Evolutionary conservation across 2,113 vertebrate species (phyloP).

Genomic region (Taurulus bubalis): DNA sequence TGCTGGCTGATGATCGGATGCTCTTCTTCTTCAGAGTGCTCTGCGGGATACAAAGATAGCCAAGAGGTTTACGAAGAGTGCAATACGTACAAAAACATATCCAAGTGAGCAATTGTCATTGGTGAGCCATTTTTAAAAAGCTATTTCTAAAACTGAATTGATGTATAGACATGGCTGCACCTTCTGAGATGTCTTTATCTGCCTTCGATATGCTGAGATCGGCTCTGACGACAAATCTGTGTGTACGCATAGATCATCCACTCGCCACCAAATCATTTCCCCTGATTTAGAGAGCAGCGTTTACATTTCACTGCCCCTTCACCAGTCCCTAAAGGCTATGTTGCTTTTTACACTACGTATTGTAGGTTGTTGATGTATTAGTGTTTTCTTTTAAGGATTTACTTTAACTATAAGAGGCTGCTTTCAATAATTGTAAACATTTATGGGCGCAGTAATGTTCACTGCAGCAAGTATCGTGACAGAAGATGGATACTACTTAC

Average conservation of each 20-base stretch:
- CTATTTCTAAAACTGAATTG: not conserved
- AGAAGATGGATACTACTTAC: not conserved
- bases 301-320: not conserved
- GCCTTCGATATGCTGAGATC: not conserved
- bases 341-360: not conserved
- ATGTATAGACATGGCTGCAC: not conserved
- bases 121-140: not conserved
- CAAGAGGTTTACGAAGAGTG: not conserved
- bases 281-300: not conserved
- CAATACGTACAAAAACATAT: not conserved
- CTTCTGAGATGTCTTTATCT: not conserved
- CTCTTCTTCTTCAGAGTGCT: constrained; percentile 91
- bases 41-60: constrained; percentile 76
- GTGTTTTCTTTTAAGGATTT: not conserved
- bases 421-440: not conserved
- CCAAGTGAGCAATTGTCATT: not conserved
- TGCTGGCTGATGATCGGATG: constrained; percentile 85
- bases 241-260: not conserved
- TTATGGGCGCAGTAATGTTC: not conserved
- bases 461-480: not conserved
- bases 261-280: not conserved
- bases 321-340: not conserved
- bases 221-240: not conserved
- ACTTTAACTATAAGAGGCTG: not conserved
- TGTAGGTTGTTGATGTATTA: not conserved